A percentile compares a stretch with the other conserved stretches of the same genome.
phyloP scores from a whole-genome alignment of 1,140 invertebrate species.

The Euborellia annulipes region DNA sequence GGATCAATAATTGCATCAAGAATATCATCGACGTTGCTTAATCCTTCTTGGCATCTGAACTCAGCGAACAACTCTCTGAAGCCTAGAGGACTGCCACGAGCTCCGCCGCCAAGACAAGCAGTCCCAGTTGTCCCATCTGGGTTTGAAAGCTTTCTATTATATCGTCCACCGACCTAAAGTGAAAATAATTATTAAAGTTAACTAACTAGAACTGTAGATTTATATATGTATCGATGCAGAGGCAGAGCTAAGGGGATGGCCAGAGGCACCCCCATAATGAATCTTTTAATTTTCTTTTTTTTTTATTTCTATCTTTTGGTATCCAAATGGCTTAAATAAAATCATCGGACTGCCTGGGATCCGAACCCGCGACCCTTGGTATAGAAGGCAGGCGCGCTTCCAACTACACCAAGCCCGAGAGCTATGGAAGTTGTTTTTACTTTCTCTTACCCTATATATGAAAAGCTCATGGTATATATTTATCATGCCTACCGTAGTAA shows the following conservation, averaged over 20 bases:
- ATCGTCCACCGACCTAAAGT: not conserved
- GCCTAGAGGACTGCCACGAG: conserved; percentile 44
- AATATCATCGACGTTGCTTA: conserved; percentile 75
- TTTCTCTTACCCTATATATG: too few relatives aligned
- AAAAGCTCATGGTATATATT: too few relatives aligned
- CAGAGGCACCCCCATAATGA: not conserved
- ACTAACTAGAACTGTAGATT: too few relatives aligned
- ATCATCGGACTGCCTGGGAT: too few relatives aligned
- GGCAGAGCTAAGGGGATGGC: not conserved
- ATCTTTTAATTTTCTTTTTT: too few relatives aligned
- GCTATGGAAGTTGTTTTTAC: too few relatives aligned
- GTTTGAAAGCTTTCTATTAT: conserved; percentile 40
- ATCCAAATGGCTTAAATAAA: too few relatives aligned
- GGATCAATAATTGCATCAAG: conserved; percentile 73
- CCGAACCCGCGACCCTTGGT: too few relatives aligned
- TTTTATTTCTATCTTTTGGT: too few relatives aligned
- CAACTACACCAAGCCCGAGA: too few relatives aligned
- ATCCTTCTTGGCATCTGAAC: conserved; percentile 66
- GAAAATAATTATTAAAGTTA: too few relatives aligned
- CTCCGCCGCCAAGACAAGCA: conserved; percentile 24
- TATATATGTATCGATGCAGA: not conserved
- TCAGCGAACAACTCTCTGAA: conserved; percentile 71
- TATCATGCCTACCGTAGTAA: conserved; percentile 43
- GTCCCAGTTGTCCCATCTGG: conserved; percentile 38
- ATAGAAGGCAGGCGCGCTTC: too few relatives aligned